Evolutionary conservation across 2,888 invertebrate species (phyloP).

Genomic region (Pyrrhopygopsis socrates): DNA sequence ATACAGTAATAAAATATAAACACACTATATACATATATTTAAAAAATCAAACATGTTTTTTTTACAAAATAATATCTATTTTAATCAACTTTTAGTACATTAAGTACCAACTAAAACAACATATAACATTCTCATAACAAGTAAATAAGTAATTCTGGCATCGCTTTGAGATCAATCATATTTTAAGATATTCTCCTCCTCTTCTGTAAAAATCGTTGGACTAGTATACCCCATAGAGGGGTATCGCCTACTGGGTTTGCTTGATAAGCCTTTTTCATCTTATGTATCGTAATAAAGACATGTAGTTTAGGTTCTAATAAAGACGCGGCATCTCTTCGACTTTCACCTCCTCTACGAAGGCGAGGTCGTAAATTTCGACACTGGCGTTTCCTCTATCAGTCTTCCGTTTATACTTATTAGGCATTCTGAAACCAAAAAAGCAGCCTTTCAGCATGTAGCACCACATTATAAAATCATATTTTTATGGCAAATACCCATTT

Average conservation of each 20-base stretch:
- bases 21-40: too few species aligned
- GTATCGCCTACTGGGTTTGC: conserved; percentile 29
- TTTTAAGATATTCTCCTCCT: conserved; percentile 64
- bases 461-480: background rate
- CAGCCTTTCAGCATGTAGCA: too few species aligned
- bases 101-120: too few species aligned
- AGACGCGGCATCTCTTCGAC: conserved; percentile 56
- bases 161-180: too few species aligned
- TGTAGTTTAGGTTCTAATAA: conserved; percentile 68
- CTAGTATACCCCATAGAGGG: conserved; percentile 62
- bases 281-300: conserved; percentile 61
- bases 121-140: too few species aligned
- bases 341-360: conserved; percentile 64
- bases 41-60: too few species aligned
- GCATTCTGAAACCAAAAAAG: conserved; percentile 37
- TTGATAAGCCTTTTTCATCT: conserved; percentile 56
- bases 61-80: too few species aligned
- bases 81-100: too few species aligned
- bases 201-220: conserved; percentile 63
- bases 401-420: conserved; percentile 26
- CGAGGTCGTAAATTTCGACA: conserved; percentile 35
- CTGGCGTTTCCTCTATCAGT: conserved; percentile 28
- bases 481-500: background rate
- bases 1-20: too few species aligned
- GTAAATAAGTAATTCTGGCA: too few species aligned